A percentile compares a stretch with the other conserved stretches of the same genome.
These are phyloP conservation scores for Laticauda laticaudata DNA, from an alignment of 2,113 vertebrate genomes.

Conservation along the genomic window DNA sequence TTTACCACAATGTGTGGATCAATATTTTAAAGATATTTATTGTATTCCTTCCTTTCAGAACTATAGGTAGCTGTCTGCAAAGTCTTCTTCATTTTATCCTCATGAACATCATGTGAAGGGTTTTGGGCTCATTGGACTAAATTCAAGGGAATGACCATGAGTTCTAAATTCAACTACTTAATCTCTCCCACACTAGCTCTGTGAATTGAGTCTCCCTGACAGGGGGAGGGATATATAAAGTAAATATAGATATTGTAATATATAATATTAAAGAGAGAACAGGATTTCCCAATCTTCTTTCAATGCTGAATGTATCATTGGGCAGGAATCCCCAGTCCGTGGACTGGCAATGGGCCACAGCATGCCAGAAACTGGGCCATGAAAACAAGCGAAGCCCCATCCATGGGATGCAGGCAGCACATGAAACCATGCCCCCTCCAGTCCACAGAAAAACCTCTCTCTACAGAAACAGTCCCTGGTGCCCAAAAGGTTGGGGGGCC, in stretches of 20 bases:
- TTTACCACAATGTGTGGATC: not conserved
- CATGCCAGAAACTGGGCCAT: no score
- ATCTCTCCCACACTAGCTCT: not conserved
- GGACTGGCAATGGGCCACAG: no score
- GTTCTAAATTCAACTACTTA: not conserved
- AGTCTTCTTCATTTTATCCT: not conserved
- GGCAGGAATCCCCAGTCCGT: no score
- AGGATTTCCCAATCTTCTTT: not conserved
- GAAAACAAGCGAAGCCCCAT: no score
- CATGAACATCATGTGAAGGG: not conserved
- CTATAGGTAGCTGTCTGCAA: not conserved
- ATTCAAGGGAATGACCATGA: not conserved
- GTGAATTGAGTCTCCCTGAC: not conserved
- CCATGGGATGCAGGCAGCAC: no score
- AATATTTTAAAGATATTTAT: not conserved
- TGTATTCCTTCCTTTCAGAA: not conserved
- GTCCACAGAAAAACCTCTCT: no score
- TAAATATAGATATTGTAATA: no score
- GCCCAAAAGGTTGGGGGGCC: no score
- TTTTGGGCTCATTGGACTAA: not conserved
- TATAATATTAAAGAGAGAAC: not conserved
- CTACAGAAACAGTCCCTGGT: no score
- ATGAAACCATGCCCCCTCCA: no score
- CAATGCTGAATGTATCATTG: not conserved
- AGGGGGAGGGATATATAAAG: not conserved